These are phyloP conservation scores for Nymphalis io DNA, from an alignment of 1,140 invertebrate genomes.

Conservation along the genomic window DNA sequence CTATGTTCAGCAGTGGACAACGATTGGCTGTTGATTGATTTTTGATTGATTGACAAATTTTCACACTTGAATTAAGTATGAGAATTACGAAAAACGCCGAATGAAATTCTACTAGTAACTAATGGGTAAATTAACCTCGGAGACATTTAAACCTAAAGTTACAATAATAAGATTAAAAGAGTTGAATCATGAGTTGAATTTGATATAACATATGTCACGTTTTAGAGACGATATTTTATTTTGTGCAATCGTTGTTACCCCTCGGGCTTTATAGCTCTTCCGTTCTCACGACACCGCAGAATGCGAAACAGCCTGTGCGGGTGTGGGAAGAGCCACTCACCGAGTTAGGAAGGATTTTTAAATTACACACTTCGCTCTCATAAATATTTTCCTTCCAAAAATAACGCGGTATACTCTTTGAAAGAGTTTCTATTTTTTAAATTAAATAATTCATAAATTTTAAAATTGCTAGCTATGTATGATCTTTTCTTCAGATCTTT, in stretches of 20 bases:
- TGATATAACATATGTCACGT: not conserved
- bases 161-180: not conserved
- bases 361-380: conserved; percentile 15
- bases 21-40: too few relatives aligned
- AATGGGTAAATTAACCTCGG: too few relatives aligned
- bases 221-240: not conserved
- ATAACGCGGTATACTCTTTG: conserved; percentile 3
- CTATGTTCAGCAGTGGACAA: too few relatives aligned
- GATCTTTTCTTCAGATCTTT: not conserved
- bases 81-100: too few relatives aligned
- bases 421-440: conserved; percentile 7
- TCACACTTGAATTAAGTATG: too few relatives aligned
- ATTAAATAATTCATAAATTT: conserved; percentile 12
- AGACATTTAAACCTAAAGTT: too few relatives aligned
- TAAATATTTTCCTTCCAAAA: conserved; percentile 23
- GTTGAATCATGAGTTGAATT: not conserved
- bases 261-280: conserved; percentile 6
- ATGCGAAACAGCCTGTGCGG: conserved; percentile 7
- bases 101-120: too few relatives aligned
- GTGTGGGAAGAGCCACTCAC: conserved; percentile 6
- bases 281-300: conserved; percentile 3
- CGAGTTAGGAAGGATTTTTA: conserved; percentile 25
- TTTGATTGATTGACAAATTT: too few relatives aligned
- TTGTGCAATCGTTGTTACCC: not conserved
- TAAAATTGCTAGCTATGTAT: not conserved